Percentiles rank a stretch among this genome's conserved stretches.
Conservation (phyloP, 2,888 invertebrate species). For the Watsonalla cultraria region DNA sequence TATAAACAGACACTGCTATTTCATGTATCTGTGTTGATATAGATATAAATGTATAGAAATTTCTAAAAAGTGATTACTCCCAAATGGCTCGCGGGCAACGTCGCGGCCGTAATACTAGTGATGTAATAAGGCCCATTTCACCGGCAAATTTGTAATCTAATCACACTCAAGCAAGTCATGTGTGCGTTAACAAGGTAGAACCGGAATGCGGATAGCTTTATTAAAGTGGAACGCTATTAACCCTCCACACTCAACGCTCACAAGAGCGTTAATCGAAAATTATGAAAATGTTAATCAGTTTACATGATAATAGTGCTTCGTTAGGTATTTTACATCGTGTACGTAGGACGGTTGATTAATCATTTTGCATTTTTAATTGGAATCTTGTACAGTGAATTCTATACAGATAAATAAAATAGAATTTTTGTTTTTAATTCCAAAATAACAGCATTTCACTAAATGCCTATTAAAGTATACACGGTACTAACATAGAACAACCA, state of each 20-base stretch:
- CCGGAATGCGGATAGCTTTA: neutral
- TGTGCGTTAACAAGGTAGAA: neutral
- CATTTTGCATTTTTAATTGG: conserved; percentile 12
- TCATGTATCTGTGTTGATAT: no score
- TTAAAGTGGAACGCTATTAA: conserved; percentile 2
- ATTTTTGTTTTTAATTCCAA: no score
- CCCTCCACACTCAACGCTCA: conserved; percentile 4
- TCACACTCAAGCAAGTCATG: neutral
- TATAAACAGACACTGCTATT: no score
- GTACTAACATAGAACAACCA: no score
- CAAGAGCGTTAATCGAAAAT: conserved; percentile 18
- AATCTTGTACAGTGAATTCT: no score
- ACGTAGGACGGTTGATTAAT: conserved; percentile 15
- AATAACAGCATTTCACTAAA: no score
- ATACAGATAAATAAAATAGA: no score
- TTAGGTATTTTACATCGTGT: conserved; percentile 17
- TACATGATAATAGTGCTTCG: conserved; percentile 20
- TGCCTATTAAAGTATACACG: no score
- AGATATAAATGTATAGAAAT: no score
- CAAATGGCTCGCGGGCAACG: no score
- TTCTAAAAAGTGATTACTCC: no score
- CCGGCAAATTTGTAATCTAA: neutral
- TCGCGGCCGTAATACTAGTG: no score
- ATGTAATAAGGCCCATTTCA: neutral
- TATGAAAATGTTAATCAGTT: conserved; percentile 20